A percentile compares a stretch with the other conserved stretches of the same genome.
These are phyloP conservation scores for Gryllus bimaculatus DNA, from an alignment of 1,140 invertebrate genomes.

Conservation along the genomic window DNA sequence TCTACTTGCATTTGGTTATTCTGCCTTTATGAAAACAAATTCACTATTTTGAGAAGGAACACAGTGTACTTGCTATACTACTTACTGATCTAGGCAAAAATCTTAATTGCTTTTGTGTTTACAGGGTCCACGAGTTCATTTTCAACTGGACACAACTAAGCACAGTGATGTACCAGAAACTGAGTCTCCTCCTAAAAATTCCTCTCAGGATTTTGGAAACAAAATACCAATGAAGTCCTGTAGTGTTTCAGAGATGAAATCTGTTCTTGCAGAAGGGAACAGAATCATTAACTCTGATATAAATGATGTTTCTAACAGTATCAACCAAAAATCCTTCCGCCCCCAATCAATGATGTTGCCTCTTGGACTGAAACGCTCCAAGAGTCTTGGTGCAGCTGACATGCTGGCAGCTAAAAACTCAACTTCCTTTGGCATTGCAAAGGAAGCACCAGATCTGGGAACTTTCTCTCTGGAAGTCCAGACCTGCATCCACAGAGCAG, in stretches of 20 bases:
- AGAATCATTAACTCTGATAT: neutral
- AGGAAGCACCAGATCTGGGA: slow-evolving; percentile 60
- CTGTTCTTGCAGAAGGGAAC: slow-evolving; percentile 7
- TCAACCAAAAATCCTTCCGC: slow-evolving; percentile 7
- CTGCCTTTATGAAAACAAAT: too few relatives aligned
- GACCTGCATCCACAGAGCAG: slow-evolving; percentile 46
- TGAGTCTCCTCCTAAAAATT: slow-evolving; percentile 2
- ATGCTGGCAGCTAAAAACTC: slow-evolving; percentile 27
- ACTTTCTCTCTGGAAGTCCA: slow-evolving; percentile 62
- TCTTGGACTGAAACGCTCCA: slow-evolving; percentile 63
- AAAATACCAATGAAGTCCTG: slow-evolving; percentile 15
- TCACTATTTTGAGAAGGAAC: too few relatives aligned
- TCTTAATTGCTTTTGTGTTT: slow-evolving; percentile 23
- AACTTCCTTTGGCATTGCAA: slow-evolving; percentile 24
- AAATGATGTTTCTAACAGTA: neutral
- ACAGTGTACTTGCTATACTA: too few relatives aligned
- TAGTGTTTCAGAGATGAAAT: slow-evolving; percentile 16
- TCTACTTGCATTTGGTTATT: too few relatives aligned
- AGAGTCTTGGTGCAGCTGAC: slow-evolving; percentile 65
- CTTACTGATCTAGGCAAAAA: neutral
- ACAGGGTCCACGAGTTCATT: slow-evolving; percentile 28
- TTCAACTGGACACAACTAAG: slow-evolving; percentile 21
- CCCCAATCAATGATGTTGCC: neutral
- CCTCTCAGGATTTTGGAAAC: neutral
- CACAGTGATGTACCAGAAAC: neutral